phyloP scores from a whole-genome alignment of 2,888 invertebrate species.

The Idaea dimidiata region DNA sequence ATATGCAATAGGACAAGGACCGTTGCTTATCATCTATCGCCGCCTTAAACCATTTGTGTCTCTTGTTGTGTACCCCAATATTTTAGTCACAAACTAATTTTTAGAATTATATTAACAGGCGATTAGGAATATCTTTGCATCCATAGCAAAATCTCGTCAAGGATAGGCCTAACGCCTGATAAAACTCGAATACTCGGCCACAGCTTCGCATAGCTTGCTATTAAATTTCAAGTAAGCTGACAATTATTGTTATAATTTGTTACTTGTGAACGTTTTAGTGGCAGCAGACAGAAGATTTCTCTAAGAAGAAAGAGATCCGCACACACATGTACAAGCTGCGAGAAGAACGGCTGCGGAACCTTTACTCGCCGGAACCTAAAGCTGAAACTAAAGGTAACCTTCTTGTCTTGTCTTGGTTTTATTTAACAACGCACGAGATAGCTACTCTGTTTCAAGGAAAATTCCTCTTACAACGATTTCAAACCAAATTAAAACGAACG shows the following conservation, averaged over 20 bases:
- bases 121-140: no score
- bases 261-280: slow-evolving; percentile 79
- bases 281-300: slow-evolving; percentile 93
- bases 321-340: slow-evolving; percentile 91
- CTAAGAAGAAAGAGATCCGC: slow-evolving; percentile 92
- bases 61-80: no score
- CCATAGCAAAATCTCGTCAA: background rate
- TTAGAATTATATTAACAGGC: no score
- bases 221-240: background rate
- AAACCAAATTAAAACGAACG: no score
- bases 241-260: background rate
- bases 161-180: slow-evolving; percentile 11
- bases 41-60: no score
- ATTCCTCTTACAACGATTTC: no score
- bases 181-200: slow-evolving; percentile 10
- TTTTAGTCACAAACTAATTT: no score
- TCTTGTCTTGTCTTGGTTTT: no score
- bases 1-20: no score
- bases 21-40: no score
- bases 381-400: slow-evolving; percentile 60
- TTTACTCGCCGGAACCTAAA: slow-evolving; percentile 82
- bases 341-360: slow-evolving; percentile 88
- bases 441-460: no score
- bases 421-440: no score
- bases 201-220: background rate